Evolutionary conservation across 2,797 vertebrate genomes (phyloP).

Genomic region (Hafferia zeledoni): DNA sequence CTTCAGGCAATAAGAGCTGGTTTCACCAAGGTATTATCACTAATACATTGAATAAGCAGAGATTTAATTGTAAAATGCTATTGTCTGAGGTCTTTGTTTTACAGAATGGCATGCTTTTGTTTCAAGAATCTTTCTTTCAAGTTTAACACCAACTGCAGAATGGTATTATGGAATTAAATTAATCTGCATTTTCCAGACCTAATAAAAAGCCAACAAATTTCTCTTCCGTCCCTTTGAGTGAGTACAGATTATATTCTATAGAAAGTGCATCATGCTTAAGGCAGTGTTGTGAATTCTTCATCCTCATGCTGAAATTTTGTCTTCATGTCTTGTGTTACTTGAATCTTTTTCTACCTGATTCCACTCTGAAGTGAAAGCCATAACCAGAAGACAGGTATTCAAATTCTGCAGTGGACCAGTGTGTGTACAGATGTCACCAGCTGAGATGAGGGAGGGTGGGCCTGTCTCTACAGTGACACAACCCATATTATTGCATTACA

Average conservation of each 20-base stretch:
- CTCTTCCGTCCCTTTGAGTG: neutral
- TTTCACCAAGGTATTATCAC: slow-evolving; percentile 48
- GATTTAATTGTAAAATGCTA: slow-evolving; percentile 51
- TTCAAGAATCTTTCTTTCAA: slow-evolving; percentile 59
- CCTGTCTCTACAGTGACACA: fast-evolving
- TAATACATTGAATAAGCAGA: slow-evolving; percentile 51
- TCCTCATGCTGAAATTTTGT: neutral
- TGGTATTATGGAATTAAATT: slow-evolving; percentile 63
- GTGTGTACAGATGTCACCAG: neutral
- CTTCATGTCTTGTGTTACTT: neutral
- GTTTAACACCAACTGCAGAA: slow-evolving; percentile 44
- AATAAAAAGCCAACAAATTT: slow-evolving; percentile 47
- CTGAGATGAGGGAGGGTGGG: neutral
- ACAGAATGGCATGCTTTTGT: slow-evolving; percentile 43
- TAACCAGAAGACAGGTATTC: neutral
- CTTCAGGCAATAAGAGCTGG: slow-evolving; percentile 29
- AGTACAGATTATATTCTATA: neutral
- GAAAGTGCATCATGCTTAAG: neutral
- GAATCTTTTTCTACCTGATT: neutral
- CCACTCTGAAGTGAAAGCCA: neutral
- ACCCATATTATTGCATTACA: fast-evolving
- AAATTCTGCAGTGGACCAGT: neutral
- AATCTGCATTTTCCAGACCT: slow-evolving; percentile 57
- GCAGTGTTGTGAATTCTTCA: neutral
- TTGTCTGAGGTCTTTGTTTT: slow-evolving; percentile 29